Base-by-base conservation (phyloP, 2,113 vertebrate species). In the Eretmochelys imbricata region DNA sequence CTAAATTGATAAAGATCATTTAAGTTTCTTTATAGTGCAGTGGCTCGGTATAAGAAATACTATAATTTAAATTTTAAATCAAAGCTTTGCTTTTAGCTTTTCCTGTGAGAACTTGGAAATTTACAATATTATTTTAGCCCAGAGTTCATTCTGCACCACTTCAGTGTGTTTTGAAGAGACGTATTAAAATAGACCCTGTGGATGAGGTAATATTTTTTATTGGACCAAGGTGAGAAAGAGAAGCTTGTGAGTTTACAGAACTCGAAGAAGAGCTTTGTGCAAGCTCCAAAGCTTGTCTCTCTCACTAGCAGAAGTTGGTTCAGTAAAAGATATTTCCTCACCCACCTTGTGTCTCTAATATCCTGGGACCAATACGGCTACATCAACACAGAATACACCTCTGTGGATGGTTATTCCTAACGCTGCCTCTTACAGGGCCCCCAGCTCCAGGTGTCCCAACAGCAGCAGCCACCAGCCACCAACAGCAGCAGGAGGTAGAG, bases 71-170 rank as follows among this genome's bases (percentile, higher is more conserved):
- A 50, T 42, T 90, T 55, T 89, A 94, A 92, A 89, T 96, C 16
- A 80, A 95, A 89, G 72, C 65, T 88, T 94, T 83, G 42, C 55
- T 93, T 96, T 94, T 51, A 93, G 88, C 84, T 92, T 91, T 93
- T 35, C n/a, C 86, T 84, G 12, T n/a, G 27, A 95, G 59, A 27
- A 85, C 46, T 16, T 69, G 24, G 19, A 48, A 92, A 95, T 96
- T 89, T 72, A 84, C 89, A 94, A 91, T 80, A 93, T 53, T 27
- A 27, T 79, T 90, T 90, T 92, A 49, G 65, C 87, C 27, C 14
- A 57, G 17, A 93, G 84, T 87, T 94, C 25, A 87, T 92, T 93
- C 75, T 84, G 22, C 19, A 65, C 14, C 89, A 49, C 29, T 89
- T 85, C 82, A 84, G 29, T 79, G 0, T 27, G 12, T 80, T 92